Evolutionary conservation across 2,113 vertebrate genomes (phyloP), one percentile per base, ranked within the genome.

Genomic region (Nasalis larvatus): DNA sequence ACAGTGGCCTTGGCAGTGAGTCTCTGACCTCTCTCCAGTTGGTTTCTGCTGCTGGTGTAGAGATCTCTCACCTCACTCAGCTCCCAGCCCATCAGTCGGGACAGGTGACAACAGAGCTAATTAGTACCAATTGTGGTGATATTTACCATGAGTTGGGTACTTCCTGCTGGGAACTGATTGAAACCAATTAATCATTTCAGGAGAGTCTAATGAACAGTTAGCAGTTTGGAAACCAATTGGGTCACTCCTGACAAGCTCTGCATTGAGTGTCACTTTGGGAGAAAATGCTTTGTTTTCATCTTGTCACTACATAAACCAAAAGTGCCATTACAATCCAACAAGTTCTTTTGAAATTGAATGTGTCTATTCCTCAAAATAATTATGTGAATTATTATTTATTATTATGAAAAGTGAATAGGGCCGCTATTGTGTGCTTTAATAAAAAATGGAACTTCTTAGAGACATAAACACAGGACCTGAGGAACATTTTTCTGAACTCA

Each of bases 161-260:
- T 96, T 91, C 91, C 95, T 78, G 54, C 74, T 91, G 97, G 78
- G 89, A 96, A 89, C 6, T 93, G 86, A 94, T 97, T 86, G 82
- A 93, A 60, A 91, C 74, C 93, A 94, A 91, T 91, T 89, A 96
- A 89, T 96, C 91, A 56, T 68, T 92, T 94, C 77, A 60, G 81
- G 66, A 91, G 71, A 20, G 37, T 66, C 30, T 93, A 85, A 66
- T 45, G 95, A 91, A 73, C 63, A 96, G 80, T 10, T 9, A 49
- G 49, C 86, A 45, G 42, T 78, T 95, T 89, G 76, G 86, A 80
- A 45, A 56, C n/a, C 40, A 45, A 25, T 5, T 13, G 77, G 78
- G 60, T 86, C 60, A 69, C 78, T 56, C 74, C 78, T 71, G 40
- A 91, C 20, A 91, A 78, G 52, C 32, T 86, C 40, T 80, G 81